Base-by-base conservation (phyloP, 2,797 vertebrate genomes). In the Cirrhinus mrigala region DNA sequence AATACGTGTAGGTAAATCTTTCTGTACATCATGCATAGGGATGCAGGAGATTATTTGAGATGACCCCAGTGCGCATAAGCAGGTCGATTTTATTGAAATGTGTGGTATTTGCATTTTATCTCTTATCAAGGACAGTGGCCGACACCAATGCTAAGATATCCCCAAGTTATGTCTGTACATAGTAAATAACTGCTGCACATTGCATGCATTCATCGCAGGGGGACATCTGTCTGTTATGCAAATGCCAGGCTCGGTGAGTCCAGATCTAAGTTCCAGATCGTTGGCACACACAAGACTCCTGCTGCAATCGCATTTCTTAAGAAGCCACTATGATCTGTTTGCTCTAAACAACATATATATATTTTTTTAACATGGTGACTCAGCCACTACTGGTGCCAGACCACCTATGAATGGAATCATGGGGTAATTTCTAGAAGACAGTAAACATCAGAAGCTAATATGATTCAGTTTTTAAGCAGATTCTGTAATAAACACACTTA, bases 141-240 rank as follows among this genome's bases (percentile, higher is more conserved):
- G 14, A 76, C 16, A 56, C 54, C 44, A 75, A 64, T 11, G 15
- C 40, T 56, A 83, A 52, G 58, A 77, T 37, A 68, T 66, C 60
- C 48, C 54, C 1, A 4, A 15, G 22, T 40, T 44, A 24, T 48
- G 37, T 77, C 62, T 3, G 14, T 48, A 4, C 54, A 15, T 40
- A 33, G 15, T 44, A 54, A 74, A 52, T 81, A 79, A 78, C 48
- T 14, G 84, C 22, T 18, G 22, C 44, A 27, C 7, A 24, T 50
- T 79, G 46, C 83, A 16, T 85, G 24, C 58, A 16, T 60, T 76
- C 20, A 48, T 20, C 18, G 27, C 37, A 46, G 75, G 82, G 71
- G 83, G 86, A 64, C 66, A 44, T 40, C 80, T 76, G 83, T 84
- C 87, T 84, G 87, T 88, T 90, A 90, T 90, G 87, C 89, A 90